Conservation (phyloP, 2,888 invertebrate species). For the Tenthredo scrophulariae region DNA sequence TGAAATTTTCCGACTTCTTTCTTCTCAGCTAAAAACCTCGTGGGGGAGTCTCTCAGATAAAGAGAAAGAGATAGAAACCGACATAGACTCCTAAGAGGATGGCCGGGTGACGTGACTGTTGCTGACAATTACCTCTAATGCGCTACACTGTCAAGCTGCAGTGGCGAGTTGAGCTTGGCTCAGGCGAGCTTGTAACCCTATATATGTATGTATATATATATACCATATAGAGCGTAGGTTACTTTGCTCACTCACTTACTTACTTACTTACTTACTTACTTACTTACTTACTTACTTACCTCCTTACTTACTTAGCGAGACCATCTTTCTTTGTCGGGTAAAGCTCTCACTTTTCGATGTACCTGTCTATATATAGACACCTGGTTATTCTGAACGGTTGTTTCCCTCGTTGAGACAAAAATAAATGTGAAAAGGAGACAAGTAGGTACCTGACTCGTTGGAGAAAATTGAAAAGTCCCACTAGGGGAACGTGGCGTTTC, state of each 20-base stretch:
- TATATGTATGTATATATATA: not conserved
- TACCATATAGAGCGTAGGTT: not conserved
- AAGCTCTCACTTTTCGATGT: not conserved
- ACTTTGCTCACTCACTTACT: conserved; percentile 18
- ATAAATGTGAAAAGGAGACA: not conserved
- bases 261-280: conserved; percentile 38
- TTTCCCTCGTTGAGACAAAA: not conserved
- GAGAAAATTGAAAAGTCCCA: not conserved
- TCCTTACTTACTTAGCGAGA: conserved; percentile 36
- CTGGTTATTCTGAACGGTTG: not conserved
- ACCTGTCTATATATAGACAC: conserved; percentile 23
- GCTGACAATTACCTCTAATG: conserved; percentile 65
- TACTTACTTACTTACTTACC: conserved; percentile 22
- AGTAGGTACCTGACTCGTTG: not conserved
- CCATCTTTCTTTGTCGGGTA: not conserved
- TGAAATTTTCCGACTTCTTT: conserved; percentile 2
- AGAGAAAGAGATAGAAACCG: conserved; percentile 15
- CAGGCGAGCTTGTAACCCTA: conserved; percentile 40
- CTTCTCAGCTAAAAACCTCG: not conserved
- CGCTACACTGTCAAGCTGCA: conserved; percentile 49
- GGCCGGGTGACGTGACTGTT: conserved; percentile 61
- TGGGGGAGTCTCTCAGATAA: not conserved
- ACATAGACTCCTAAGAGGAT: conserved; percentile 46
- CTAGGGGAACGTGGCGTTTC: not conserved
- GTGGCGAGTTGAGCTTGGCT: conserved; percentile 34